A percentile compares a stretch with the other conserved stretches of the same genome.
phyloP scores from a whole-genome alignment of 2,888 invertebrate genomes.

The Melinopterus prodromus region DNA sequence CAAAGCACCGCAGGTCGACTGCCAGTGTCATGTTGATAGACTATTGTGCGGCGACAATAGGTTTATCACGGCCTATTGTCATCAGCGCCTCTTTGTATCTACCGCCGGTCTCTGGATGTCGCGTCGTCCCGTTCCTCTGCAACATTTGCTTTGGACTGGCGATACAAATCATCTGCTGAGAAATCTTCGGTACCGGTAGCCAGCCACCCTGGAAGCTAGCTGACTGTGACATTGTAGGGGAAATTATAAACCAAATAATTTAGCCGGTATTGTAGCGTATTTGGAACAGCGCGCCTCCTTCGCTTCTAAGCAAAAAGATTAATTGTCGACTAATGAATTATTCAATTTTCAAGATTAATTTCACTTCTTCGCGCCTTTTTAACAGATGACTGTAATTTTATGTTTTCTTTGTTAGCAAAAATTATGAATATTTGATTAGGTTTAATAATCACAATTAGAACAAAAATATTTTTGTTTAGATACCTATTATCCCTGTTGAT shows the following conservation, averaged over 20 bases:
- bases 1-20: constrained; percentile 46
- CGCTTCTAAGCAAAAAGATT: not conserved
- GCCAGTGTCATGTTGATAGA: constrained; percentile 59
- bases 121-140: constrained; percentile 44
- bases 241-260: constrained; percentile 35
- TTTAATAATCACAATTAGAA: not conserved
- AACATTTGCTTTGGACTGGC: constrained; percentile 52
- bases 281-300: not conserved
- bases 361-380: not conserved
- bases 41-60: constrained; percentile 59
- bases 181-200: constrained; percentile 32
- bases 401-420: not conserved
- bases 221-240: constrained; percentile 22
- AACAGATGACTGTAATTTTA: not conserved
- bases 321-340: not conserved
- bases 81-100: constrained; percentile 52
- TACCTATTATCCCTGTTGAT: not conserved
- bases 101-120: constrained; percentile 44
- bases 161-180: constrained; percentile 51
- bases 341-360: not conserved
- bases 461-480: not conserved
- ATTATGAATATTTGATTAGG: not conserved
- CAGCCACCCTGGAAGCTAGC: constrained; percentile 14
- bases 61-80: constrained; percentile 59
- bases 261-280: not conserved